Base-by-base conservation (phyloP, 2,797 vertebrate species). In the Ctenopoma kingsleyae region DNA sequence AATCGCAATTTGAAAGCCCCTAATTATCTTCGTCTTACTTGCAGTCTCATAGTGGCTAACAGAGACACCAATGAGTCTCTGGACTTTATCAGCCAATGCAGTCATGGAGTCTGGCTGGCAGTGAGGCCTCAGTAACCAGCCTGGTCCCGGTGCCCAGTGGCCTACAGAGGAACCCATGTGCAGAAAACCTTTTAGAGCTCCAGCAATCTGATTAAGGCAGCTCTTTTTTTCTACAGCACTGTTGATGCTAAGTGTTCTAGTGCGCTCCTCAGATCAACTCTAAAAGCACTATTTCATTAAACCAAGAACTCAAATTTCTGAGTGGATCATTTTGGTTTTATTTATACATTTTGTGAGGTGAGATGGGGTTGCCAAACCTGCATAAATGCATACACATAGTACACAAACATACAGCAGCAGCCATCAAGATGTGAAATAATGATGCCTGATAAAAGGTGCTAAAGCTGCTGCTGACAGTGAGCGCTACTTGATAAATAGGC, bases 201-300 rank as follows among this genome's bases (percentile, higher is more conserved):
- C 79, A 74, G 85, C 81, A 92, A 92, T 92, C 89, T 58, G 89
- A 93, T 93, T 94, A 93, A 86, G 80, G 67, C 78, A 23, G 71
- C 67, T 68, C 8, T 56, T 71, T 75, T 58, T 80, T 82, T 83
- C 73, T 73, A 56, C 69, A 81, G 54, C 71, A 65, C 83, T 89
- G 87, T 86, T 85, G 89, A 91, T 91, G 89, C 84, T 87, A 91
- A 89, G 87, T 83, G 80, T 86, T 91, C 79, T 84, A 60, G 78
- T 71, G 76, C 78, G 73, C 79, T 83, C 80, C 77, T 82, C 78
- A 80, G 83, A 87, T 87, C 88, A 91, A 88, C 82, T 86, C 84
- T 86, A 84, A 91, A 92, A 87, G 82, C 82, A 80, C 78, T 71
- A 83, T 89, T 92, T 92, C 84, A 89, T 92, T 90, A 92, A 82